phyloP scores from a whole-genome alignment of 2,113 vertebrate genomes.

The Struthidea cinerea region DNA sequence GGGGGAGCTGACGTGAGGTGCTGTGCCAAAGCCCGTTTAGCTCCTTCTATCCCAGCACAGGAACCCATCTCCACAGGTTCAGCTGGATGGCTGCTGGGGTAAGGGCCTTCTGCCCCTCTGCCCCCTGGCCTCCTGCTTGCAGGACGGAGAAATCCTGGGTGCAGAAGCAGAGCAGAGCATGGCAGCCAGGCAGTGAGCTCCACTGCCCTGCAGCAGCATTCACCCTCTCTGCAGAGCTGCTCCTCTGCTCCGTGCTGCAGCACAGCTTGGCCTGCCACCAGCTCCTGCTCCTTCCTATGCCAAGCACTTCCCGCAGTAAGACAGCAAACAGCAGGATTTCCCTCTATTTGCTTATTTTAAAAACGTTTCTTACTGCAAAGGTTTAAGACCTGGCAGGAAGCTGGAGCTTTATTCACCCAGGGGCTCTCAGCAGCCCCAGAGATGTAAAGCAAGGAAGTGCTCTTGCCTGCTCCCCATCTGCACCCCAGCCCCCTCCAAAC shows the following conservation, averaged over 20 bases:
- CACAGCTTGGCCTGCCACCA: not conserved
- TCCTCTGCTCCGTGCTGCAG: not conserved
- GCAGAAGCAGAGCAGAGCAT: not conserved
- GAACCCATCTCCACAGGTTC: not conserved
- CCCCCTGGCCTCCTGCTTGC: not conserved
- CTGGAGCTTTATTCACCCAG: not conserved
- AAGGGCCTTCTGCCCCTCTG: not conserved
- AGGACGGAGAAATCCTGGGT: not conserved
- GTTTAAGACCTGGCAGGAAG: slow-evolving; percentile 7
- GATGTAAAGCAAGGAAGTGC: not conserved
- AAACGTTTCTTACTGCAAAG: not conserved
- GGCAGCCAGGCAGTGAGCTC: not conserved
- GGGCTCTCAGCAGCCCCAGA: not conserved
- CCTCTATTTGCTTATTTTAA: not conserved
- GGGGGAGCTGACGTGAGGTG: not conserved
- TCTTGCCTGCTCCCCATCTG: not conserved
- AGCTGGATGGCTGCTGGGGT: not conserved
- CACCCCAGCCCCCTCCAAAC: not conserved
- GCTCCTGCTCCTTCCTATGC: not conserved
- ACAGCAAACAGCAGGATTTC: not conserved
- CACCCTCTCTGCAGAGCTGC: not conserved
- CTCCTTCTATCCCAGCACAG: not conserved
- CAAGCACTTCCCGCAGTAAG: not conserved
- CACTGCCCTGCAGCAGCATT: not conserved
- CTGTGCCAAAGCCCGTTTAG: not conserved